These are phyloP conservation scores for Tachysurus fulvidraco DNA, from an alignment of 2,113 vertebrate genomes.

Conservation along the genomic window DNA sequence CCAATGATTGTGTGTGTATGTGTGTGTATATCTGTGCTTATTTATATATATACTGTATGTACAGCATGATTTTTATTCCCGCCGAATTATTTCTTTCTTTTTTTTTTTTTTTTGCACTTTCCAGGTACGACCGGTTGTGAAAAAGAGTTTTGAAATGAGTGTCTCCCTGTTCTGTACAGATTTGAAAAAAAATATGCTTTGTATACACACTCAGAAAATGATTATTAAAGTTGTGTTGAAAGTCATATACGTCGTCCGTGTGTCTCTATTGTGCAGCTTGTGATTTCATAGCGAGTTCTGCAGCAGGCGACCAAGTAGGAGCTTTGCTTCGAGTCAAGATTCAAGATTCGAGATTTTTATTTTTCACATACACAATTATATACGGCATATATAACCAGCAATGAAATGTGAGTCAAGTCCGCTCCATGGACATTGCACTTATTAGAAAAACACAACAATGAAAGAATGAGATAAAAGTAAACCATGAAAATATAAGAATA, in stretches of 20 bases:
- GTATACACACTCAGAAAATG: slow-evolving; percentile 81
- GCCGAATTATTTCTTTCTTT: slow-evolving; percentile 68
- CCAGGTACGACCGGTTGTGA: slow-evolving; percentile 87
- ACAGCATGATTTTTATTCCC: slow-evolving; percentile 87
- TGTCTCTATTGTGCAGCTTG: neutral
- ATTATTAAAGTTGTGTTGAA: slow-evolving; percentile 79
- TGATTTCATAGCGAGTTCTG: neutral
- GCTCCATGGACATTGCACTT: too few relatives aligned
- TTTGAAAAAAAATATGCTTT: slow-evolving; percentile 71
- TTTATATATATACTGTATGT: slow-evolving; percentile 81
- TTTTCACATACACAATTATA: too few relatives aligned
- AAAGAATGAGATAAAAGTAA: too few relatives aligned
- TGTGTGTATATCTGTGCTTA: slow-evolving; percentile 56
- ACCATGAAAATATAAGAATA: too few relatives aligned
- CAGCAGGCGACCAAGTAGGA: neutral
- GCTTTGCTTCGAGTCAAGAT: neutral
- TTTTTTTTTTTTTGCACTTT: slow-evolving; percentile 84
- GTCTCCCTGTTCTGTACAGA: slow-evolving; percentile 84
- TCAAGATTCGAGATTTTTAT: too few relatives aligned
- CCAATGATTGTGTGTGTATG: slow-evolving; percentile 42
- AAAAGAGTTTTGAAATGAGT: slow-evolving; percentile 85
- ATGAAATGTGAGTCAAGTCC: too few relatives aligned
- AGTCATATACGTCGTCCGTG: neutral
- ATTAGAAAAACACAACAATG: too few relatives aligned
- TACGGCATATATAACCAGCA: too few relatives aligned